These are phyloP conservation scores for Alloscopus bannaensis DNA, from an alignment of 2,888 invertebrate genomes.

Conservation along the genomic window DNA sequence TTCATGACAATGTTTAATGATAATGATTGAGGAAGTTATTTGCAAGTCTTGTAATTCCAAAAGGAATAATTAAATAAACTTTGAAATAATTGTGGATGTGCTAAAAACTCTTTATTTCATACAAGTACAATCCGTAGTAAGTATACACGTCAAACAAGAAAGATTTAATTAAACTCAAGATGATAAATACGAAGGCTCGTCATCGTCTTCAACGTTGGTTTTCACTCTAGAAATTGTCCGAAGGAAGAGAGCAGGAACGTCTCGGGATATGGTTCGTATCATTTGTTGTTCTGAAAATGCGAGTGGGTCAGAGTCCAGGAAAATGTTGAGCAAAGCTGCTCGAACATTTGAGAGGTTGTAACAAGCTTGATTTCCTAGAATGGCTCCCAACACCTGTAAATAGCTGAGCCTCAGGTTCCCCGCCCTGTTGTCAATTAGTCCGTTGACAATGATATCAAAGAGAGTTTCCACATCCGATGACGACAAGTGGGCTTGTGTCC, in stretches of 20 bases:
- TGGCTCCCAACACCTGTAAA: conserved; percentile 28
- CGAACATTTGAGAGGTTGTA: conserved; percentile 29
- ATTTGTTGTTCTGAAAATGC: conserved; percentile 49
- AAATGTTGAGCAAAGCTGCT: conserved; percentile 37
- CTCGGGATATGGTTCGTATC: conserved; percentile 43
- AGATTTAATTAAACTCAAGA: conserved; percentile 16
- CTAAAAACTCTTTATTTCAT: neutral
- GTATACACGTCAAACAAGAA: neutral
- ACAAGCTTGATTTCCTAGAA: conserved; percentile 13
- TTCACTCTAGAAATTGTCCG: conserved; percentile 30
- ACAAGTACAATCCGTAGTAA: neutral
- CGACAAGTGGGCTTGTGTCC: conserved; percentile 33
- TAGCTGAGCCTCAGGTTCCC: conserved; percentile 34
- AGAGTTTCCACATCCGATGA: conserved; percentile 27
- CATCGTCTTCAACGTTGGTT: conserved; percentile 6
- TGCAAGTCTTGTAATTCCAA: conserved; percentile 45
- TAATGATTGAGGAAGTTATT: conserved; percentile 40
- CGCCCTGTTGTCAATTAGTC: conserved; percentile 26
- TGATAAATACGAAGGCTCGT: conserved; percentile 18
- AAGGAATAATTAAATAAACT: conserved; percentile 44
- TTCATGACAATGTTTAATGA: conserved; percentile 33
- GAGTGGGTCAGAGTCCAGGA: conserved; percentile 52
- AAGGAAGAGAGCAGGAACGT: conserved; percentile 46
- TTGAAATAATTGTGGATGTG: conserved; percentile 28
- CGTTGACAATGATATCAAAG: conserved; percentile 28